Conservation (phyloP, 2,113 vertebrate species). For the Cervus canadensis region DNA sequence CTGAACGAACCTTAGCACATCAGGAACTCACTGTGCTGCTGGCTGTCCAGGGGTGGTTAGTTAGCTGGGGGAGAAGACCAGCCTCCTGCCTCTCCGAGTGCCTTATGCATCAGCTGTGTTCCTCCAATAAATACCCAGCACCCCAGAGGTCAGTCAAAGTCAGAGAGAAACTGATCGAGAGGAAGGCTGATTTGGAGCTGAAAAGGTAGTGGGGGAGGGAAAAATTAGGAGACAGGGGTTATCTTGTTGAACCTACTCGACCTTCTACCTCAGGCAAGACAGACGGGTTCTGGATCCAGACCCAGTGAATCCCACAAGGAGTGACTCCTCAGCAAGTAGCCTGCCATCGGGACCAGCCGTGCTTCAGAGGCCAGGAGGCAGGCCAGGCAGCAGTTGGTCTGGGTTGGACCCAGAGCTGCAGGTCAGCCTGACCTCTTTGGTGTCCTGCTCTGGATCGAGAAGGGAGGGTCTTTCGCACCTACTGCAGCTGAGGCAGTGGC, state of each 20-base stretch:
- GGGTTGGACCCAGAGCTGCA: not conserved
- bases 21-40: not conserved
- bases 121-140: not conserved
- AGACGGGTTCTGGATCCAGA: not conserved
- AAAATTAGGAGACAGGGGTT: not conserved
- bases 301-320: not conserved
- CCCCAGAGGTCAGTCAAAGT: not conserved
- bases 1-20: not conserved
- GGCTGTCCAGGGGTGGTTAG: no score
- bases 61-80: not conserved
- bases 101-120: not conserved
- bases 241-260: not conserved
- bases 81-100: not conserved
- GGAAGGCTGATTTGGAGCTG: not conserved
- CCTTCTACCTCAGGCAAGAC: not conserved
- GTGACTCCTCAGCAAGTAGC: not conserved
- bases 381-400: no score
- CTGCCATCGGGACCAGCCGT: not conserved
- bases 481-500: not conserved
- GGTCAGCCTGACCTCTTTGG: not conserved
- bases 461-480: not conserved
- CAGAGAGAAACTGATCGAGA: not conserved
- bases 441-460: not conserved
- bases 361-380: not conserved
- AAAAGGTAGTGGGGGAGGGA: not conserved